phyloP scores from a whole-genome alignment of 53 echinoderm and acorn worm genomes.

The Arbacia lixula region DNA sequence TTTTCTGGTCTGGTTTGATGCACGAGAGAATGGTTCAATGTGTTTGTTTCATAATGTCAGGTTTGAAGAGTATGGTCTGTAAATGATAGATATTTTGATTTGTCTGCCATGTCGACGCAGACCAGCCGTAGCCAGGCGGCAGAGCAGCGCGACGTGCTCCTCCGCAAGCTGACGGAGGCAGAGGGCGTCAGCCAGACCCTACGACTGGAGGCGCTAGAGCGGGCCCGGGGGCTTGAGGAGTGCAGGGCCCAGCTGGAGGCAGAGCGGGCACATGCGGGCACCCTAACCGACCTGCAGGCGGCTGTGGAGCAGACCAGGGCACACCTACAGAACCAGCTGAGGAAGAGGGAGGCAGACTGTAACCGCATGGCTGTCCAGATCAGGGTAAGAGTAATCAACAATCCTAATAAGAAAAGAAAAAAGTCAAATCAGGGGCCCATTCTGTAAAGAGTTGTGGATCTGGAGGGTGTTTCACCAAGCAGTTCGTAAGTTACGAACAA shows the following conservation, averaged over 20 bases:
- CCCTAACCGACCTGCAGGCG: conserved; percentile 79
- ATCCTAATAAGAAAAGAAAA: no score
- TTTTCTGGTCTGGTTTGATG: no score
- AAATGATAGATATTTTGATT: background rate
- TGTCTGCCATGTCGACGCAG: conserved; percentile 20
- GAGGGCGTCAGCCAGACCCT: conserved; percentile 80
- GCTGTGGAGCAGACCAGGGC: conserved; percentile 83
- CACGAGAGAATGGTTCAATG: no score
- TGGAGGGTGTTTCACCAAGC: no score
- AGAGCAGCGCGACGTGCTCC: conserved; percentile 91
- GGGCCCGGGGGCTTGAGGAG: conserved; percentile 55
- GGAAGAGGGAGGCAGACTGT: conserved; percentile 93
- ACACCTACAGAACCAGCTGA: conserved; percentile 93
- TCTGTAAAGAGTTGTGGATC: no score
- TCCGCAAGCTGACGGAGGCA: conserved; percentile 91
- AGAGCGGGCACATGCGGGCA: conserved; percentile 74
- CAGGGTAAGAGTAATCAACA: conserved; percentile 47
- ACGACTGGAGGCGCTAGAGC: conserved; percentile 66
- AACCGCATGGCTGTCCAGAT: conserved; percentile 98
- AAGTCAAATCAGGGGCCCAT: no score
- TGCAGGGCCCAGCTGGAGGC: conserved; percentile 70
- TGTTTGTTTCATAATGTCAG: no score
- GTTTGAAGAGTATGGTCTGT: background rate
- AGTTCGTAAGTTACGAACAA: no score
- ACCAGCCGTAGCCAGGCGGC: conserved; percentile 65